phyloP scores from a whole-genome alignment of 2,888 invertebrate species.

The Rhaphigaster nebulosa region DNA sequence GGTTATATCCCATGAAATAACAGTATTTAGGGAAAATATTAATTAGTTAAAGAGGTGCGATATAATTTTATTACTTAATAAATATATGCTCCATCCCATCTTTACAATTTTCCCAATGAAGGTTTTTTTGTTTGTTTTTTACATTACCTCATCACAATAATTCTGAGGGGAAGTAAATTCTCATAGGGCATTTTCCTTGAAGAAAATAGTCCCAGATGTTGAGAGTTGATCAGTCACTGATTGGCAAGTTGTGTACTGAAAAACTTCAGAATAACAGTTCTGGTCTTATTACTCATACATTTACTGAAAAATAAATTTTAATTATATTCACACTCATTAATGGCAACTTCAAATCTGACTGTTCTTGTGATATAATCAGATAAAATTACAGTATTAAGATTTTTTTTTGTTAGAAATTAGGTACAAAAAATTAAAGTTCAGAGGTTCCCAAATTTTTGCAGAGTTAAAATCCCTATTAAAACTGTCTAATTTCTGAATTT shows the following conservation, averaged over 20 bases:
- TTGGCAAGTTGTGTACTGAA: no score
- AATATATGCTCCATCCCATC: no score
- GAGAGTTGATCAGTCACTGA: no score
- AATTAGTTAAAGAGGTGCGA: background rate
- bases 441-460: background rate
- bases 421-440: background rate
- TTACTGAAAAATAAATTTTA: background rate
- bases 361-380: background rate
- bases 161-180: no score
- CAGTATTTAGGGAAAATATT: background rate
- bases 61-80: no score
- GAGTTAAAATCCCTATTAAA: background rate
- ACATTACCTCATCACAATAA: no score
- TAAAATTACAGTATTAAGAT: background rate
- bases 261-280: background rate
- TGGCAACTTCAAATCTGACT: background rate
- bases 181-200: no score
- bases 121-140: no score
- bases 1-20: background rate
- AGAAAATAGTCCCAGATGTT: no score
- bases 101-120: no score
- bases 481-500: background rate
- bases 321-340: background rate
- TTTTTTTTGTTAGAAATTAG: background rate
- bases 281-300: background rate